phyloP scores from a whole-genome alignment of 2,113 vertebrate species.

The Vulpes vulpes region DNA sequence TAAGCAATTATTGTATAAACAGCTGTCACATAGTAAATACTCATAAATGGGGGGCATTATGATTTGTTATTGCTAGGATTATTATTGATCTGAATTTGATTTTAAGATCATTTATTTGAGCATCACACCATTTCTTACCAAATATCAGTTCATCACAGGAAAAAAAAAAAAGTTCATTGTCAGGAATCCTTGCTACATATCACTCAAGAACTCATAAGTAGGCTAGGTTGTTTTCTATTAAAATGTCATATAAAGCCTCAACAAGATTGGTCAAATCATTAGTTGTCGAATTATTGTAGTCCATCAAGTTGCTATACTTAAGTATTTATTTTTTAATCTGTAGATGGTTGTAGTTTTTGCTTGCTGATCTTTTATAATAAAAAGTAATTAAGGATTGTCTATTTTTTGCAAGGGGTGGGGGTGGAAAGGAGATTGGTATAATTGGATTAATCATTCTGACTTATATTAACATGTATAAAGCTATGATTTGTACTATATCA shows the following conservation, averaged over 20 bases:
- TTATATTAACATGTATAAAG: background rate
- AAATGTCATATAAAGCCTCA: background rate
- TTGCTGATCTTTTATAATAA: constrained; percentile 18
- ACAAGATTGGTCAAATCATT: background rate
- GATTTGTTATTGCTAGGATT: background rate
- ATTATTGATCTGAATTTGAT: constrained; percentile 46
- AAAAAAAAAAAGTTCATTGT: background rate
- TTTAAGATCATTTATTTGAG: constrained; percentile 44
- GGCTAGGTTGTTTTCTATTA: background rate
- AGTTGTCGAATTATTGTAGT: constrained; percentile 56
- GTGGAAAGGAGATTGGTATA: background rate
- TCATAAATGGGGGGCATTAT: background rate
- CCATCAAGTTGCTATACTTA: constrained; percentile 59
- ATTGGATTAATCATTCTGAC: constrained; percentile 63
- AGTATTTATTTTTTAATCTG: constrained; percentile 52
- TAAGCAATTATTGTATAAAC: background rate
- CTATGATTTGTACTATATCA: background rate
- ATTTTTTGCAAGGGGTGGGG: background rate
- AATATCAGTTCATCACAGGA: background rate
- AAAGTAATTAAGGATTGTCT: constrained; percentile 27
- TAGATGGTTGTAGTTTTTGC: background rate
- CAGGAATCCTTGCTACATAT: background rate
- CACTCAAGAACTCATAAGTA: background rate
- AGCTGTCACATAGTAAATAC: background rate
- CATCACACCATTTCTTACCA: background rate